phyloP scores from a whole-genome alignment of 1,140 invertebrate species.

The Drosophila pandora region DNA sequence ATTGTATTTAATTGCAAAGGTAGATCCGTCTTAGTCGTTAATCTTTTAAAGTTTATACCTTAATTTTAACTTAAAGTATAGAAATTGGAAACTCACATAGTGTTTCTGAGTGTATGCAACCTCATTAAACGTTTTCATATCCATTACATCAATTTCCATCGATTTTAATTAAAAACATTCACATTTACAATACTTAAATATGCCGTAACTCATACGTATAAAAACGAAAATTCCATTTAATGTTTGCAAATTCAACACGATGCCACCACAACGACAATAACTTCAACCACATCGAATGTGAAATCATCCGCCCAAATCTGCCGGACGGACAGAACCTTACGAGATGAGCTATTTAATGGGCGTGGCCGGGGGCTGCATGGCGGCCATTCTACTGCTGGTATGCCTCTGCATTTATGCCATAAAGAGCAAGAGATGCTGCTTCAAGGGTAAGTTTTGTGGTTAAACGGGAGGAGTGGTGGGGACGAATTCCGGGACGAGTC shows the following conservation, averaged over 20 bases:
- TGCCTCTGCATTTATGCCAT: constrained; percentile 86
- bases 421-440: constrained; percentile 87
- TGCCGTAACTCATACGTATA: constrained; percentile 24
- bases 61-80: background rate
- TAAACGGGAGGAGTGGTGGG: background rate
- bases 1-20: background rate
- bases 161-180: constrained; percentile 65
- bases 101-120: constrained; percentile 5
- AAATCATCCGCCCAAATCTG: constrained; percentile 25
- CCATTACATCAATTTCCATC: constrained; percentile 28
- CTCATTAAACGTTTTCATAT: constrained; percentile 33
- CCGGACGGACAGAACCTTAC: constrained; percentile 86
- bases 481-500: background rate
- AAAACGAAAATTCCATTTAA: constrained; percentile 58
- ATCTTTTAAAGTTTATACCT: background rate
- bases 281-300: constrained; percentile 19
- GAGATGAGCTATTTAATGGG: constrained; percentile 87
- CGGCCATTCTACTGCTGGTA: constrained; percentile 86
- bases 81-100: background rate
- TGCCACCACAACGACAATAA: constrained; percentile 21
- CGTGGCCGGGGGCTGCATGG: constrained; percentile 86
- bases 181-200: constrained; percentile 18
- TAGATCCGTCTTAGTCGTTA: background rate
- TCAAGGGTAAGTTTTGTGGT: constrained; percentile 86
- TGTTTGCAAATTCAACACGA: constrained; percentile 57